Evolutionary conservation across 2,113 vertebrate genomes (phyloP).

Genomic region (Labeo rohita): DNA sequence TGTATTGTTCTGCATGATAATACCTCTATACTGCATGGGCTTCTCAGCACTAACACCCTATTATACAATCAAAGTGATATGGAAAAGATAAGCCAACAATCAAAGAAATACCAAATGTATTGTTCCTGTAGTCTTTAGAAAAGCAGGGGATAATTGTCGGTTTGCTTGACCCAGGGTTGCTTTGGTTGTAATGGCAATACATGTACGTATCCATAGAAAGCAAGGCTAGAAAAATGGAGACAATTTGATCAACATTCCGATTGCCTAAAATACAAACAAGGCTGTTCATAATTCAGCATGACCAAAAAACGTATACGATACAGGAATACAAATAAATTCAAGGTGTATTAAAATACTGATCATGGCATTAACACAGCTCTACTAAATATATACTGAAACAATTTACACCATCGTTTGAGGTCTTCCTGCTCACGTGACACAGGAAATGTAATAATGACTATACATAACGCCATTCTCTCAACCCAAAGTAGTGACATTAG

Average conservation of each 20-base stretch:
- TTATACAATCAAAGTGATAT: slow-evolving; percentile 74
- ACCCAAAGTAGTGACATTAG: background rate
- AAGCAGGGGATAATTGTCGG: slow-evolving; percentile 38
- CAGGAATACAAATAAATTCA: slow-evolving; percentile 35
- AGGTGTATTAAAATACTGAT: slow-evolving; percentile 41
- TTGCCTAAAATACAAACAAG: slow-evolving; percentile 64
- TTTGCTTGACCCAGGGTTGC: slow-evolving; percentile 51
- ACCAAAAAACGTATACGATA: slow-evolving; percentile 44
- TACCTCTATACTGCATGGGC: slow-evolving; percentile 61
- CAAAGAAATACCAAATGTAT: slow-evolving; percentile 47
- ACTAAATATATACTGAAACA: slow-evolving; percentile 25
- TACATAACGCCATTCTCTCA: background rate
- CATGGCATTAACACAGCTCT: slow-evolving; percentile 19
- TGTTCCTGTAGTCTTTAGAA: slow-evolving; percentile 57
- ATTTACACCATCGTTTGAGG: slow-evolving; percentile 28
- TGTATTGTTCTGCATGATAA: slow-evolving; percentile 62
- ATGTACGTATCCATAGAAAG: slow-evolving; percentile 44
- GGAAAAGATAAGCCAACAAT: slow-evolving; percentile 53
- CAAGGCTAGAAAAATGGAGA: slow-evolving; percentile 51
- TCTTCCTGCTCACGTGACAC: slow-evolving; percentile 15
- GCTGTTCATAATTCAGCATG: slow-evolving; percentile 48
- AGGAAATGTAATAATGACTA: slow-evolving; percentile 24
- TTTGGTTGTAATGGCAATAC: slow-evolving; percentile 65
- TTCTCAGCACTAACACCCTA: slow-evolving; percentile 60
- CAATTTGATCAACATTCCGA: slow-evolving; percentile 66